Evolutionary conservation across 2,888 invertebrate species (phyloP), one percentile per base, ranked within the genome.

Genomic region (Ditula angustiorana): DNA sequence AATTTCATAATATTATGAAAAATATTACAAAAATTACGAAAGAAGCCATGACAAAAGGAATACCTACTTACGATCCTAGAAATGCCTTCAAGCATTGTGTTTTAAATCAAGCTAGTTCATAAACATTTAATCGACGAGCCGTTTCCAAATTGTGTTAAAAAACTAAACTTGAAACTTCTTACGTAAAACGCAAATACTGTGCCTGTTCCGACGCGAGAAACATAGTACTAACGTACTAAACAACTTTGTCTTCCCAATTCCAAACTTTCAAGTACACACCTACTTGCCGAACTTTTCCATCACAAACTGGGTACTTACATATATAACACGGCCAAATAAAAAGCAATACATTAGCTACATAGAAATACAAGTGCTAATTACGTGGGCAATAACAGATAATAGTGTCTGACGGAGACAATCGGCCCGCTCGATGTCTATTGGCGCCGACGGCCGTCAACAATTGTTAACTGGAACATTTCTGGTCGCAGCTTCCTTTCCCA

Each of bases 401-500:
- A 50, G 16, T 28, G 30, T 37, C 8, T 28, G 64, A 47, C 64
- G 28, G 11, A 37, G 11, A 64, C 64, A 47, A 41, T 55, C 37
- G 35, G 28, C 33, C 47, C 28, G 23, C 10, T 28, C 37, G 49
- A n/a, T 13, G 44, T 35, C 50, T 57, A 7, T 41, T 44, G 10
- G 24, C 5, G 23, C 53, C 8, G 35, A 13, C 24, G 35, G 56
- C 49, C 52, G 59, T 64, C 59, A 37, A 53, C 53, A 59, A 28
- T 59, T 53, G 64, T 64, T 59, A 58, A 64, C 58, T 64, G 46
- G 64, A 53, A 53, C 64, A 46, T 26, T 58, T 58, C 63, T 63
- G 37, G 57, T 52, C 44, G 24, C 44, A 24, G 58, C 13, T 64
- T 64, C 64, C 59, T 59, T 58, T 37, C 59, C 16, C 44, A 30